Conservation (phyloP, 2,113 vertebrate species). For the Lynx canadensis region DNA sequence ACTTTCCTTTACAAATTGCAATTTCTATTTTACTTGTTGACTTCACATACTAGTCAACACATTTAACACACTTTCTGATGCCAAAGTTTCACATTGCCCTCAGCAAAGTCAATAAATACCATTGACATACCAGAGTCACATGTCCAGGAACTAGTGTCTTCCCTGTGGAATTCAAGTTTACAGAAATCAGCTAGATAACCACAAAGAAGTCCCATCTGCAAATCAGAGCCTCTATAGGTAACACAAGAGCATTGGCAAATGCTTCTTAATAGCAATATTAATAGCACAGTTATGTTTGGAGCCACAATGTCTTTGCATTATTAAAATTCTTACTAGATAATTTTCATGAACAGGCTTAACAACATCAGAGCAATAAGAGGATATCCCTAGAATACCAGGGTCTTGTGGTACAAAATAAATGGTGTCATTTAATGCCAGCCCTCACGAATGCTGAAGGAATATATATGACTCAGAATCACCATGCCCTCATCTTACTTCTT, state of each 20-base stretch:
- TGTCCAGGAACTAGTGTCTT: neutral
- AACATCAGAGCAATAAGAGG: slow-evolving; percentile 45
- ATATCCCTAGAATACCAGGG: slow-evolving; percentile 26
- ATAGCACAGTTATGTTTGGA: neutral
- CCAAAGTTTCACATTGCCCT: neutral
- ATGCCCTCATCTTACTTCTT: neutral
- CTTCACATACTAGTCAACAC: neutral
- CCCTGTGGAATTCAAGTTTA: neutral
- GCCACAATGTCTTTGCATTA: slow-evolving; percentile 13
- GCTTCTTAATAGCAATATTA: slow-evolving; percentile 20
- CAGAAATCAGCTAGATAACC: neutral
- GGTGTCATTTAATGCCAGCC: neutral
- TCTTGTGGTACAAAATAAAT: slow-evolving; percentile 47
- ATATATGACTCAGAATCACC: neutral
- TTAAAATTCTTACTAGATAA: slow-evolving; percentile 46
- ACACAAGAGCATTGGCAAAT: neutral
- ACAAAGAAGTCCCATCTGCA: neutral
- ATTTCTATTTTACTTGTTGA: neutral
- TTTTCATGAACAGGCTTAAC: slow-evolving; percentile 48
- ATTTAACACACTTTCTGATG: slow-evolving; percentile 10
- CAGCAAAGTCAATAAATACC: neutral
- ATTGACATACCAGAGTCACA: neutral
- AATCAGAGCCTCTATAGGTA: slow-evolving; percentile 49
- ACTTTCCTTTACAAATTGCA: neutral
- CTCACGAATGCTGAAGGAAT: slow-evolving; percentile 10